phyloP scores from a whole-genome alignment of 2,888 invertebrate genomes.

The Tipula lateralis region DNA sequence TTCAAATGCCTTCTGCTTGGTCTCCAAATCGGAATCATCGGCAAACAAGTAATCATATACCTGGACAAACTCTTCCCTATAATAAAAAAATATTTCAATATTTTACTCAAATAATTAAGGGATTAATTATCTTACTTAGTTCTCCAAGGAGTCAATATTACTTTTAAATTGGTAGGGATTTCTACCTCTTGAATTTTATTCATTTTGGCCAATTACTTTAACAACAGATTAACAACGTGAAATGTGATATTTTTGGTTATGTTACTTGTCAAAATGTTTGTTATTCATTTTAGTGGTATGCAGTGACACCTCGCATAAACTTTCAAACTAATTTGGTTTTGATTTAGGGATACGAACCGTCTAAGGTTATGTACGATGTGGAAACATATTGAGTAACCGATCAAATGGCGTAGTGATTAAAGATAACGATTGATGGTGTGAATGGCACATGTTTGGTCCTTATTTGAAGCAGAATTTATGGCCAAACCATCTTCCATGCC shows the following conservation, averaged over 20 bases:
- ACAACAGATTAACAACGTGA: not conserved
- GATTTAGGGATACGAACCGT: not conserved
- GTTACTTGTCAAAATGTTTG: not conserved
- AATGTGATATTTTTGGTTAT: not conserved
- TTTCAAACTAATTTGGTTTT: not conserved
- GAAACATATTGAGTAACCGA: too few relatives aligned
- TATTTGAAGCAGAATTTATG: too few relatives aligned
- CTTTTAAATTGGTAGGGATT: not conserved
- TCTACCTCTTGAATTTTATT: not conserved
- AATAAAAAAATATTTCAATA: conserved; percentile 29
- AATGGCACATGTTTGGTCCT: too few relatives aligned
- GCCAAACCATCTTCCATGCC: too few relatives aligned
- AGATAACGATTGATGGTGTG: too few relatives aligned
- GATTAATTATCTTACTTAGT: conserved; percentile 33
- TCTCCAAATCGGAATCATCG: conserved; percentile 34
- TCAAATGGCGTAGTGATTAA: too few relatives aligned
- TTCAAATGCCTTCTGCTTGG: conserved; percentile 38
- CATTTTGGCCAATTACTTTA: not conserved
- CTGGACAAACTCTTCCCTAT: conserved; percentile 43
- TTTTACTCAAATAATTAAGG: not conserved
- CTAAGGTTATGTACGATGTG: too few relatives aligned
- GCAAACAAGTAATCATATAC: conserved; percentile 44
- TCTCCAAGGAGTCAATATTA: conserved; percentile 33
- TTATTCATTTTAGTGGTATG: not conserved
- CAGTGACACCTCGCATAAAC: not conserved